These are phyloP conservation scores for Agrochola macilenta DNA, from an alignment of 2,888 invertebrate species.

Conservation along the genomic window DNA sequence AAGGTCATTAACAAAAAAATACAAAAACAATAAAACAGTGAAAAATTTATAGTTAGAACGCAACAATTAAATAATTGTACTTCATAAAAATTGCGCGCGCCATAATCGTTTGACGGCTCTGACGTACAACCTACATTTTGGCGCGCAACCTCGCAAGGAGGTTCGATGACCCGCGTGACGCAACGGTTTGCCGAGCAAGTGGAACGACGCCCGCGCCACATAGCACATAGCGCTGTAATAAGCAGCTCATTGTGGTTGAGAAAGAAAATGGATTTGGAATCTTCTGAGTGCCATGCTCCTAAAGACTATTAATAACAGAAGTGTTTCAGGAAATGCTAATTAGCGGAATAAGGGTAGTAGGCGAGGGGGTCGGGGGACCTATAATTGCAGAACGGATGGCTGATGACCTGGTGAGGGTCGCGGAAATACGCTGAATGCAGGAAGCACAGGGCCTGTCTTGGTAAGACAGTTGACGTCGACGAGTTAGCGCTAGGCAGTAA, in stretches of 20 bases:
- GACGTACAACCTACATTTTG: conserved; percentile 65
- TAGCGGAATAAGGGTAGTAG: too few species aligned
- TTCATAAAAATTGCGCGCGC: conserved; percentile 28
- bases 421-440: neutral
- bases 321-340: neutral
- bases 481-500: neutral
- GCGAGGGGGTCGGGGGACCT: too few species aligned
- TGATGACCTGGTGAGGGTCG: neutral
- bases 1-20: conserved; percentile 17
- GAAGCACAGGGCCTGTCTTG: neutral
- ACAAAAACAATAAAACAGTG: neutral
- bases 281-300: neutral
- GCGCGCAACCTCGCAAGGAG: conserved; percentile 68
- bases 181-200: conserved; percentile 76
- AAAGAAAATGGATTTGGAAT: conserved; percentile 36
- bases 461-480: neutral
- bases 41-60: conserved; percentile 23
- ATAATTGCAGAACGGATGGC: neutral
- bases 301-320: neutral
- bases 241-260: conserved; percentile 30
- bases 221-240: conserved; percentile 55
- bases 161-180: conserved; percentile 78
- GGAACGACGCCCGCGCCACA: conserved; percentile 71
- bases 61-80: conserved; percentile 22
- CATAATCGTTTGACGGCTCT: conserved; percentile 38